phyloP scores from a whole-genome alignment of 2,113 vertebrate species.

The Ciconia stormi region DNA sequence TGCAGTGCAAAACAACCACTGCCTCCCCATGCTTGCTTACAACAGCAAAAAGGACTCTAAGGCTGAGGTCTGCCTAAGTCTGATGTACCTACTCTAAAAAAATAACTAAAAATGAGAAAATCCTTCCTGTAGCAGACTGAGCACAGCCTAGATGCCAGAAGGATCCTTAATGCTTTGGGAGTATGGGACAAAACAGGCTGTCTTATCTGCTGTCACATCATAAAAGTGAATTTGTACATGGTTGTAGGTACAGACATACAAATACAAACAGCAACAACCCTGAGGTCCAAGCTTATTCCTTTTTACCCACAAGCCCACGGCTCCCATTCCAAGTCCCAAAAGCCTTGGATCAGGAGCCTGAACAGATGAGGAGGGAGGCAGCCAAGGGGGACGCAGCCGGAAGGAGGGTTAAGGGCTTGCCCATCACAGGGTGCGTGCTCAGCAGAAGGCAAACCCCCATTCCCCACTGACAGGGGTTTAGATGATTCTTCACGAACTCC shows the following conservation, averaged over 20 bases:
- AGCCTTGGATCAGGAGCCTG: background rate
- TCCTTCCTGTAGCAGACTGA: background rate
- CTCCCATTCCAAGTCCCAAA: background rate
- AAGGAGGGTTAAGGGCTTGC: background rate
- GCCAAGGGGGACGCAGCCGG: accelerated
- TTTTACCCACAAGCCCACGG: background rate
- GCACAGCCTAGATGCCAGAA: background rate
- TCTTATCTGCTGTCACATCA: background rate
- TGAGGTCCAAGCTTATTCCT: background rate
- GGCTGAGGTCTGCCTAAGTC: background rate
- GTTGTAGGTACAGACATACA: background rate
- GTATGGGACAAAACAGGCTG: background rate
- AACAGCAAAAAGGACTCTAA: background rate
- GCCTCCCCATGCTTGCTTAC: background rate
- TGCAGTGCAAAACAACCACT: background rate
- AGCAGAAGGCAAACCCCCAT: background rate
- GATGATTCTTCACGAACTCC: background rate
- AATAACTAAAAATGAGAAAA: background rate
- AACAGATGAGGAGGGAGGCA: background rate
- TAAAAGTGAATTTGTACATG: background rate
- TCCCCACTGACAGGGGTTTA: background rate
- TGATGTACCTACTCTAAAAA: background rate
- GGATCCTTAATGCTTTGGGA: background rate
- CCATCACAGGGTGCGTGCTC: background rate
- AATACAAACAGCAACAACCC: background rate